Conservation (phyloP, 2,797 vertebrate genomes). For the Gymnodraco acuticeps region DNA sequence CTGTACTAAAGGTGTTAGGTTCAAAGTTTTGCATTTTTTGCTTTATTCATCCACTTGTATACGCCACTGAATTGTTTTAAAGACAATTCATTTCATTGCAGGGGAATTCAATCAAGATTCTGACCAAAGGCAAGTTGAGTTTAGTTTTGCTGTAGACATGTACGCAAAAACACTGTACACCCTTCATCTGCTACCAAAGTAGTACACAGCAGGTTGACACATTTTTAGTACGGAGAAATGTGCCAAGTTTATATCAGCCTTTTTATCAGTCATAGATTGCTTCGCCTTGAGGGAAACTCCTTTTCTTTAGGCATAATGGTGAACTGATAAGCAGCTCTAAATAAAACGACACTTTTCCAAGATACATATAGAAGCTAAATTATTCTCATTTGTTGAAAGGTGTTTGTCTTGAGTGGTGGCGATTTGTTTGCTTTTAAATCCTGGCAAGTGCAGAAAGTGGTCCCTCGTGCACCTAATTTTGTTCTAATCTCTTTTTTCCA, state of each 20-base stretch:
- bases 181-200: no score
- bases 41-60: no score
- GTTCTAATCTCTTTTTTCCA: neutral
- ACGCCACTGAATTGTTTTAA: no score
- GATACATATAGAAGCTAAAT: neutral
- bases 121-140: no score
- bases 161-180: no score
- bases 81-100: no score
- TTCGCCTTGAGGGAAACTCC: neutral
- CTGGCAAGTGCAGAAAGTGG: neutral
- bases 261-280: neutral
- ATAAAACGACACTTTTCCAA: neutral
- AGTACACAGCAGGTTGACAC: no score
- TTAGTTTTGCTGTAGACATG: no score
- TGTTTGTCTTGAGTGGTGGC: neutral
- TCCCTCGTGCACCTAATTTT: neutral
- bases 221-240: no score
- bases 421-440: neutral
- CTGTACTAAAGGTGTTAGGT: no score
- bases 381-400: neutral
- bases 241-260: neutral
- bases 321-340: neutral
- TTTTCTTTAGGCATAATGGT: neutral
- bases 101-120: no score
- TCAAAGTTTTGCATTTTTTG: no score